phyloP scores from a whole-genome alignment of 2,797 vertebrate species.

The Erethizon dorsatum region DNA sequence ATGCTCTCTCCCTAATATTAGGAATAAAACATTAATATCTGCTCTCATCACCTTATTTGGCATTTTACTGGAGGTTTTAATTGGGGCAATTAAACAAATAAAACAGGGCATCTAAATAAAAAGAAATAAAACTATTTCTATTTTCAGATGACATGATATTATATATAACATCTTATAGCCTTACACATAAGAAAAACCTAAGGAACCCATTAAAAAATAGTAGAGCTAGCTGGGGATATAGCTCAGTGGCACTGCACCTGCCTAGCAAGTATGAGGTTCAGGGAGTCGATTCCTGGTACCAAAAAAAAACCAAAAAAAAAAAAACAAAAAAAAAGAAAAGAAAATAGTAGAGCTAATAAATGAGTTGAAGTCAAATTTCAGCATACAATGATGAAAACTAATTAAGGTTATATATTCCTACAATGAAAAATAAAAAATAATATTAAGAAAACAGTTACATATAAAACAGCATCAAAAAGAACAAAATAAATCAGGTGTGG shows the following conservation, averaged over 20 bases:
- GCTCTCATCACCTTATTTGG: neutral
- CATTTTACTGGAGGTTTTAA: neutral
- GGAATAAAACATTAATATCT: neutral
- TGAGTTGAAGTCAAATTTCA: neutral
- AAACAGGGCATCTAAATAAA: neutral
- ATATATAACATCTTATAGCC: neutral
- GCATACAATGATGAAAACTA: neutral
- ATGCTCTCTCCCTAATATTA: neutral
- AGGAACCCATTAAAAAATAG: constrained; percentile 1
- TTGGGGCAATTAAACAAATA: neutral
- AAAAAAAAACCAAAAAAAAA: no score
- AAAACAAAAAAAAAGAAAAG: no score
- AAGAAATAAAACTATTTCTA: neutral
- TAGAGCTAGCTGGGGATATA: neutral
- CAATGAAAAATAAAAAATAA: constrained; percentile 26
- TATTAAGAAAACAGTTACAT: constrained; percentile 15
- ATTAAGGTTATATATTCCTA: neutral
- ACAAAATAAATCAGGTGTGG: neutral
- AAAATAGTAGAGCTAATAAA: constrained; percentile 23
- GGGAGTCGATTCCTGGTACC: no score
- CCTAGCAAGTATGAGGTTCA: no score
- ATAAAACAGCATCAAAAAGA: neutral
- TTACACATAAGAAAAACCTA: neutral
- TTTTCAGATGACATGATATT: constrained; percentile 15
- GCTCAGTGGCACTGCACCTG: no score